Percentiles rank a stretch among this genome's conserved stretches.
These are phyloP conservation scores for Opisthocomus hoazin DNA, from an alignment of 2,113 vertebrate genomes.

Conservation along the genomic window DNA sequence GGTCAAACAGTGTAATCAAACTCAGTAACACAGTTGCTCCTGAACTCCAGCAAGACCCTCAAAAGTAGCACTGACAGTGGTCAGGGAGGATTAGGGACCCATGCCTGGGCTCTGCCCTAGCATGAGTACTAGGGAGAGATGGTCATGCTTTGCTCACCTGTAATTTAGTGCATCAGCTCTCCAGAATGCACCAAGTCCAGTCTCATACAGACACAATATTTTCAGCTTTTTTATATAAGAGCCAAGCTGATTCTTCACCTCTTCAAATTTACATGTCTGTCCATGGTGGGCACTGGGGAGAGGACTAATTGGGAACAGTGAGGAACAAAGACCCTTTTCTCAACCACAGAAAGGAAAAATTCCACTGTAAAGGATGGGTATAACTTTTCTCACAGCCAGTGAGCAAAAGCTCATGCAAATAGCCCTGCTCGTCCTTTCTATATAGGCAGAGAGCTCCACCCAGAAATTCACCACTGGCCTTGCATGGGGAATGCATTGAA, in stretches of 20 bases:
- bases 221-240: neutral
- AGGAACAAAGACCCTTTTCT: neutral
- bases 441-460: neutral
- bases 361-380: neutral
- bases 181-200: neutral
- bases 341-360: neutral
- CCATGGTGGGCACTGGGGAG: neutral
- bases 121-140: fast-evolving
- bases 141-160: neutral
- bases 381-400: neutral
- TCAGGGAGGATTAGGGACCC: neutral
- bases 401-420: neutral
- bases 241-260: neutral
- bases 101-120: neutral
- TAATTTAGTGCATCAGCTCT: neutral
- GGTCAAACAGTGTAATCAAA: fast-evolving
- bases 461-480: neutral
- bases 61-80: fast-evolving
- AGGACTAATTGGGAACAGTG: neutral
- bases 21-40: fast-evolving
- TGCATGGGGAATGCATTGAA: neutral
- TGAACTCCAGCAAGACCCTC: neutral
- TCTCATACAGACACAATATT: neutral
- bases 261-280: neutral
- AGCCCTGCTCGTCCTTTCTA: neutral